Percentiles rank a stretch among this genome's conserved stretches.
phyloP scores from a whole-genome alignment of 35 echinoderm and acorn worm genomes.

The Acanthaster planci region DNA sequence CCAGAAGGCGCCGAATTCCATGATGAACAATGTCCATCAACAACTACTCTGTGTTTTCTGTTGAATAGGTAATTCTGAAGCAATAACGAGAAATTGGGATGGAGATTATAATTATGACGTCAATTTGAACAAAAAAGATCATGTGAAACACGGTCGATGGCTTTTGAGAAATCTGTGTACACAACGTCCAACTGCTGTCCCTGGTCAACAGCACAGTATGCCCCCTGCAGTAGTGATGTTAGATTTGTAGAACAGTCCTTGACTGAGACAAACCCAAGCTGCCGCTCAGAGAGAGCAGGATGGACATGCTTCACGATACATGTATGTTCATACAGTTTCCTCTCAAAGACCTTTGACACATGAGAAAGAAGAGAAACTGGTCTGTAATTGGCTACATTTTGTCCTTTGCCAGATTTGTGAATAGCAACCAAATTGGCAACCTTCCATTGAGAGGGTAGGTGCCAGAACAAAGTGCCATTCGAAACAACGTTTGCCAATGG shows the following conservation, averaged over 20 bases:
- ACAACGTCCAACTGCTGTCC: not conserved
- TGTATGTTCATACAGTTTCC: not conserved
- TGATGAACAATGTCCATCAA: not conserved
- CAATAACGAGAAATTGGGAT: no score
- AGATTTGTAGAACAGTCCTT: not conserved
- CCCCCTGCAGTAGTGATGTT: not conserved
- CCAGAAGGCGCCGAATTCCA: not conserved
- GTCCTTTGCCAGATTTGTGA: not conserved
- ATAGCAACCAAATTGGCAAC: not conserved
- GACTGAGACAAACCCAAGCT: not conserved
- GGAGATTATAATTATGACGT: not conserved
- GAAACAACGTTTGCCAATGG: no score
- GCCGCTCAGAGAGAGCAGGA: not conserved
- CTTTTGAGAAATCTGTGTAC: not conserved
- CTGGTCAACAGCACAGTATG: not conserved
- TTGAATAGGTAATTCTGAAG: not conserved
- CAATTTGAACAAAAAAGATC: not conserved
- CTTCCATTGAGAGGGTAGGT: no score
- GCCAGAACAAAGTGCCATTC: no score
- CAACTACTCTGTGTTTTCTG: constrained; percentile 13
- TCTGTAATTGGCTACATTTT: constrained; percentile 1
- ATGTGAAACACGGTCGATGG: not conserved
- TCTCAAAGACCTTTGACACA: not conserved
- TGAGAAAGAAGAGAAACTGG: not conserved
- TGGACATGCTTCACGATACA: not conserved